Base-by-base conservation (phyloP, 2,888 invertebrate species). In the Dasypolia templi region DNA sequence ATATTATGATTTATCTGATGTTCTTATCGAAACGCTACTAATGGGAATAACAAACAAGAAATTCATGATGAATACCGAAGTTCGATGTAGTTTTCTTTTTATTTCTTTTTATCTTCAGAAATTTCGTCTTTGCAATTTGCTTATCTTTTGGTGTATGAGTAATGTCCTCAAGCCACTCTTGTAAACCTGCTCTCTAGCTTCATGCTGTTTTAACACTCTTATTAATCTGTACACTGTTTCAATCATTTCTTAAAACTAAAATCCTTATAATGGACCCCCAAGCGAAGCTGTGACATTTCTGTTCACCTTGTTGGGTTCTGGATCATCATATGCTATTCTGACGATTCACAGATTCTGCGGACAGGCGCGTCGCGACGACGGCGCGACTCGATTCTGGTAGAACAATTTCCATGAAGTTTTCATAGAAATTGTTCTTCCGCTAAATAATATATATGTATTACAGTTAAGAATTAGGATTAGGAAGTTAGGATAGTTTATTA, bases 1-100 rank as follows among this genome's bases (percentile, higher is more conserved):
- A 61, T 35, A 75, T 59, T 68, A 51, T 75, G 53, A 65, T 68
- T 55, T 68, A 82, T 76, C 64, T 39, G 55, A 64, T 51, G 75
- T 49, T 55, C n/a, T 46, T 74, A 69, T 79, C 68, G 3, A 51
- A 44, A n/a, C 14, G 64, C 26, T 65, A 64, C 42, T 63, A 56
- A 66, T 56, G 42, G 35, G 22, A 49, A 5, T 0, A 32, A 39
- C 26, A 44, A 32, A 26, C 7, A 0, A 53, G 19, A 69, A 59
- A 53, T 29, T 69, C 22, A 61, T 35, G 7, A 59, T 55, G 1
- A 53, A 32, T 32, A 9, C 19, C 17, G 9, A 39, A 39, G 9
- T 58, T 3, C 9, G 5, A 19, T 29, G 6, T 56, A 2, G 6
- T 42, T 44, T 64, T 75, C 6, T 19, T 19, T 26, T 17, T 35